phyloP scores from a whole-genome alignment of 2,888 invertebrate genomes.

The Eupithecia centaureata region DNA sequence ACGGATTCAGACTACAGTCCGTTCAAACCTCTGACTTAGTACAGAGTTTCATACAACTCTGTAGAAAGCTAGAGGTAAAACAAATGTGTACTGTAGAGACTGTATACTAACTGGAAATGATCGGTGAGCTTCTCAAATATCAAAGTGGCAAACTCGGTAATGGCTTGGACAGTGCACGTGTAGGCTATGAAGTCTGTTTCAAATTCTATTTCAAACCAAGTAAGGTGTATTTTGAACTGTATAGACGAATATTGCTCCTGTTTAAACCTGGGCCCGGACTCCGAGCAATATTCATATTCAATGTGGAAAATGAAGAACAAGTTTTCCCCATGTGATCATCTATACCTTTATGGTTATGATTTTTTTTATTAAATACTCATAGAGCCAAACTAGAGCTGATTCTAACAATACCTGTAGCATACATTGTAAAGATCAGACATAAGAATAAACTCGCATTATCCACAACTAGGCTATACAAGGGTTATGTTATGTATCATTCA shows the following conservation, averaged over 20 bases:
- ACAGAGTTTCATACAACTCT: too few species aligned
- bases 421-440: too few species aligned
- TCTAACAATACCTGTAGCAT: too few species aligned
- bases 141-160: neutral
- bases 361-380: too few species aligned
- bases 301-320: neutral
- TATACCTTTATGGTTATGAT: too few species aligned
- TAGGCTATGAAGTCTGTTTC: neutral
- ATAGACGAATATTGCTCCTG: neutral
- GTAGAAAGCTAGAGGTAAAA: too few species aligned
- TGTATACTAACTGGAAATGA: constrained; percentile 3
- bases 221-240: neutral
- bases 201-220: neutral
- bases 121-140: neutral
- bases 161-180: neutral
- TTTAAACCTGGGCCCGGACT: neutral
- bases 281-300: neutral
- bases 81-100: too few species aligned
- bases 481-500: too few species aligned
- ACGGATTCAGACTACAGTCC: neutral
- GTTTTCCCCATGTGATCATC: neutral
- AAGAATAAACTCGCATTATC: too few species aligned
- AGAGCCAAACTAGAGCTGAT: too few species aligned
- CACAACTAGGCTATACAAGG: too few species aligned
- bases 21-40: too few species aligned